These are phyloP conservation scores for Chorisops tibialis DNA, from an alignment of 2,888 invertebrate genomes.

Conservation along the genomic window DNA sequence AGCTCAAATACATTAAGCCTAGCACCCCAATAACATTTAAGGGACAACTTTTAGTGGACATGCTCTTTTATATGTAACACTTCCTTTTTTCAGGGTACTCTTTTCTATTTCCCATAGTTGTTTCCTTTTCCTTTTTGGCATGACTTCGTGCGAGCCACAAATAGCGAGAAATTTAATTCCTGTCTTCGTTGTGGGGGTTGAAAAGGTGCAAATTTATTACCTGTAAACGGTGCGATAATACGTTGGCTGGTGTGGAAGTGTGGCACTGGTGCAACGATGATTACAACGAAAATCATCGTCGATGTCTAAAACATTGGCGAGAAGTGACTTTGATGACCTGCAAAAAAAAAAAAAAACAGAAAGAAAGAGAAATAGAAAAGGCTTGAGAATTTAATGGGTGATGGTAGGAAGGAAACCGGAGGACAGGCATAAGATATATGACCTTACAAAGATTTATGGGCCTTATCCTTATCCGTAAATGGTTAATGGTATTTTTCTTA, in stretches of 20 bases:
- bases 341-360: slow-evolving; percentile 19
- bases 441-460: slow-evolving; percentile 4
- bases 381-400: background rate
- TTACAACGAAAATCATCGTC: slow-evolving; percentile 91
- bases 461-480: too few species aligned
- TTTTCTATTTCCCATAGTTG: too few species aligned
- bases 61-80: too few species aligned
- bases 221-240: slow-evolving; percentile 72
- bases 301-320: slow-evolving; percentile 95
- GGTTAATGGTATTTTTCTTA: slow-evolving; percentile 37
- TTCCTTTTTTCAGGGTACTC: too few species aligned
- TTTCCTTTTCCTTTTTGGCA: too few species aligned
- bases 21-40: too few species aligned
- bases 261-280: slow-evolving; percentile 59
- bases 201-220: slow-evolving; percentile 49
- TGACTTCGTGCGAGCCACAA: too few species aligned
- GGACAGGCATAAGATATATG: slow-evolving; percentile 6
- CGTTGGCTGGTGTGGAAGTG: slow-evolving; percentile 57
- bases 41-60: too few species aligned
- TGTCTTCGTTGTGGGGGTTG: slow-evolving; percentile 23
- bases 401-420: too few species aligned
- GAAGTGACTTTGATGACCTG: slow-evolving; percentile 87
- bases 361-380: slow-evolving; percentile 2
- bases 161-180: too few species aligned
- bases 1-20: too few species aligned